A percentile compares a stretch with the other conserved stretches of the same genome.
phyloP scores from a whole-genome alignment of 1,140 invertebrate species.

The Ostrea edulis region DNA sequence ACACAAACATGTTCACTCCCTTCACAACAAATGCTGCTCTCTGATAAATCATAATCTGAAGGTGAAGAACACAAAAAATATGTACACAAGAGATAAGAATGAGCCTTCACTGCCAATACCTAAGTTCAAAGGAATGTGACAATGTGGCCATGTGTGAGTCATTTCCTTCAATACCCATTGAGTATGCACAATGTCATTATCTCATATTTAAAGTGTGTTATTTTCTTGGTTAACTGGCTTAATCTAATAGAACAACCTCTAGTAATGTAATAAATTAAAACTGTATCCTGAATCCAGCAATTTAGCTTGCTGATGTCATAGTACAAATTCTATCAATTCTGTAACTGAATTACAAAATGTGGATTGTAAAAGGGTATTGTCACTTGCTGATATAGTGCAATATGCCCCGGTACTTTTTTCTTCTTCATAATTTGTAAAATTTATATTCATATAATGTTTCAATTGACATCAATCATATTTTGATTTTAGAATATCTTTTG shows the following conservation, averaged over 20 bases:
- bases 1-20: background rate
- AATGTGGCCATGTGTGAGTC: background rate
- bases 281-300: constrained; percentile 15
- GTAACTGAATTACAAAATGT: too few species aligned
- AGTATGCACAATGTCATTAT: constrained; percentile 8
- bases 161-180: constrained; percentile 7
- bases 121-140: constrained; percentile 34
- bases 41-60: constrained; percentile 8
- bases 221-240: background rate
- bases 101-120: background rate
- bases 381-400: too few species aligned
- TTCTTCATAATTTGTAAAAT: too few species aligned
- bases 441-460: too few species aligned
- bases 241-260: background rate
- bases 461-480: too few species aligned
- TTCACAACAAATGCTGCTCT: constrained; percentile 9
- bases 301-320: background rate
- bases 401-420: too few species aligned
- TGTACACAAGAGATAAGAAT: constrained; percentile 32
- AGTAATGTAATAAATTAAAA: constrained; percentile 13
- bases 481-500: too few species aligned
- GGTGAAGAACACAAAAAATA: constrained; percentile 26
- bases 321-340: too few species aligned
- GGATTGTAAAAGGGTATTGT: too few species aligned
- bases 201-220: background rate